Conservation (phyloP, 1,140 invertebrate species). For the Drosophila rufa region DNA sequence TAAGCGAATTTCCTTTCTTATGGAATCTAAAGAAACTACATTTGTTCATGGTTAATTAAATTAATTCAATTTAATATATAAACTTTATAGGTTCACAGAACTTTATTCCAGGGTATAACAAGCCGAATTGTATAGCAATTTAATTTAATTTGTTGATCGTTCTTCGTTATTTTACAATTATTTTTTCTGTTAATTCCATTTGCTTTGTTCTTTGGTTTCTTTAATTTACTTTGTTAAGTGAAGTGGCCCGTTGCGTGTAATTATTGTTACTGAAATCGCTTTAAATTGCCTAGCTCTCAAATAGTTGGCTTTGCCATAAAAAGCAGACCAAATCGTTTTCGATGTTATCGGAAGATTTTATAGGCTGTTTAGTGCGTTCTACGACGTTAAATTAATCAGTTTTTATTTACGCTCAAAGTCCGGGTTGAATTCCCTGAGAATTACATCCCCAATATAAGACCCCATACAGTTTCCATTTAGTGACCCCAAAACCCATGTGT, state of each 20-base stretch:
- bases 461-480: no score
- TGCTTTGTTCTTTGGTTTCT: constrained; percentile 27
- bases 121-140: constrained; percentile 60
- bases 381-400: background rate
- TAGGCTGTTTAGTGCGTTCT: constrained; percentile 11
- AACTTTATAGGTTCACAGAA: no score
- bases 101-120: background rate
- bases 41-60: no score
- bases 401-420: background rate
- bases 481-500: background rate
- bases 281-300: constrained; percentile 14
- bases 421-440: background rate
- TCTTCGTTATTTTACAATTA: constrained; percentile 43
- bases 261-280: constrained; percentile 27
- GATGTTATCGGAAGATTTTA: constrained; percentile 13
- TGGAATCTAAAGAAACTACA: background rate
- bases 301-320: constrained; percentile 7
- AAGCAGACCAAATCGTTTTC: constrained; percentile 13
- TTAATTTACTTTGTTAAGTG: constrained; percentile 27
- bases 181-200: constrained; percentile 12
- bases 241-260: constrained; percentile 28
- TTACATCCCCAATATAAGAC: background rate
- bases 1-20: background rate
- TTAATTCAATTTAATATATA: no score
- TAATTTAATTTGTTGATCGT: constrained; percentile 63